Evolutionary conservation across 2,888 invertebrate species (phyloP).

Genomic region (Villa cingulata): DNA sequence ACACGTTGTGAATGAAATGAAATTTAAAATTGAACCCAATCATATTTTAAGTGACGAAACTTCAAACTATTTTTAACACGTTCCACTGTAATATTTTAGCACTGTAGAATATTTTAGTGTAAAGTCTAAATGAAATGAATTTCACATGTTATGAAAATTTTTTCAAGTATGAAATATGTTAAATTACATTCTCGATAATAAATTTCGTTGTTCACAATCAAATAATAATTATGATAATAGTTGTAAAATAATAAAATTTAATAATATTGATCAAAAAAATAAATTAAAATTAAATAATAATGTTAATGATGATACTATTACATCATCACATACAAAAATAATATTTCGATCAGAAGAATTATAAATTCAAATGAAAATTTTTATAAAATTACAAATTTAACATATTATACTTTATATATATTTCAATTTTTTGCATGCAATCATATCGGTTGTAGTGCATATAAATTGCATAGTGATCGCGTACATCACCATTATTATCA

Average conservation of each 20-base stretch:
- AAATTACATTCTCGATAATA: too few relatives aligned
- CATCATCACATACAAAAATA: neutral
- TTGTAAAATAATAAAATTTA: neutral
- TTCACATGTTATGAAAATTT: too few relatives aligned
- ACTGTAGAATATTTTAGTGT: too few relatives aligned
- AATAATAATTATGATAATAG: neutral
- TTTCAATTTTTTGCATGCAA: slow-evolving; percentile 49
- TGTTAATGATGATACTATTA: too few relatives aligned
- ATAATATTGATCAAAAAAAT: neutral
- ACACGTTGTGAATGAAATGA: too few relatives aligned
- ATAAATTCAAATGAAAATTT: neutral
- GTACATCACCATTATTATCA: slow-evolving; percentile 32
- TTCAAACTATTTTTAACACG: too few relatives aligned
- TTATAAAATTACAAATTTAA: slow-evolving; percentile 34
- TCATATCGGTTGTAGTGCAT: slow-evolving; percentile 39
- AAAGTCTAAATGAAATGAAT: too few relatives aligned
- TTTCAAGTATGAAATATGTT: too few relatives aligned
- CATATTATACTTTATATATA: slow-evolving; percentile 45
- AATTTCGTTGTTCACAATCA: slow-evolving; percentile 21
- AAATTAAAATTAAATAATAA: too few relatives aligned
- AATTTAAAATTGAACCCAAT: too few relatives aligned
- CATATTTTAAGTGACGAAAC: too few relatives aligned
- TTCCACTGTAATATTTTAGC: too few relatives aligned
- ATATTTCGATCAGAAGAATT: slow-evolving; percentile 1
- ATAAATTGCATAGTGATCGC: slow-evolving; percentile 36